These are phyloP conservation scores for Scalopus aquaticus DNA, from an alignment of 2,113 vertebrate genomes.

Conservation along the genomic window DNA sequence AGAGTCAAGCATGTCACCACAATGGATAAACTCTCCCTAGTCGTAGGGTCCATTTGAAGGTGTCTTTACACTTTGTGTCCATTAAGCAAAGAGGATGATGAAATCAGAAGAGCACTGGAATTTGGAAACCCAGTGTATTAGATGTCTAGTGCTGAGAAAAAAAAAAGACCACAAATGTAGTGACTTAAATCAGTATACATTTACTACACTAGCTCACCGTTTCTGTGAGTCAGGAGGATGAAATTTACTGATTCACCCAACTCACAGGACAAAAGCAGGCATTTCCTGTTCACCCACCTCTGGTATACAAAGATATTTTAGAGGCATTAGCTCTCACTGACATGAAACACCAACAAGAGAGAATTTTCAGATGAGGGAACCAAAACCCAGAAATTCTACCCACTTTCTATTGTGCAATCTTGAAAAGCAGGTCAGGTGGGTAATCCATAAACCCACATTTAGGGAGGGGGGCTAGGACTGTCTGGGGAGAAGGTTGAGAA, in stretches of 20 bases:
- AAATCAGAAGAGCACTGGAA: not conserved
- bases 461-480: accelerated
- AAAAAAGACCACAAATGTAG: not conserved
- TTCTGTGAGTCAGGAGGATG: not conserved
- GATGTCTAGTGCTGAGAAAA: not conserved
- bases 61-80: not conserved
- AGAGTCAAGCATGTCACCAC: no score
- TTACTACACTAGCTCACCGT: not conserved
- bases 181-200: not conserved
- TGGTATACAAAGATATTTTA: no score
- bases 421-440: not conserved
- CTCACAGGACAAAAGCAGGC: not conserved
- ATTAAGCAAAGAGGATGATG: not conserved
- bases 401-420: not conserved
- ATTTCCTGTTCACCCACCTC: not conserved
- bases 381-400: not conserved
- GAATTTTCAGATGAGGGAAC: not conserved
- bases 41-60: not conserved
- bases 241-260: not conserved
- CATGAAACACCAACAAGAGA: not conserved
- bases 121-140: not conserved
- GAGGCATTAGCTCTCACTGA: not conserved
- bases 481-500: not conserved
- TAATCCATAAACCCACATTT: not conserved
- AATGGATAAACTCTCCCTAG: not conserved